Evolutionary conservation across 92 coral and sea anemone genomes (phyloP), one percentile per base, ranked within the genome.

Genomic region (Hydrozoanthus gracilis): DNA sequence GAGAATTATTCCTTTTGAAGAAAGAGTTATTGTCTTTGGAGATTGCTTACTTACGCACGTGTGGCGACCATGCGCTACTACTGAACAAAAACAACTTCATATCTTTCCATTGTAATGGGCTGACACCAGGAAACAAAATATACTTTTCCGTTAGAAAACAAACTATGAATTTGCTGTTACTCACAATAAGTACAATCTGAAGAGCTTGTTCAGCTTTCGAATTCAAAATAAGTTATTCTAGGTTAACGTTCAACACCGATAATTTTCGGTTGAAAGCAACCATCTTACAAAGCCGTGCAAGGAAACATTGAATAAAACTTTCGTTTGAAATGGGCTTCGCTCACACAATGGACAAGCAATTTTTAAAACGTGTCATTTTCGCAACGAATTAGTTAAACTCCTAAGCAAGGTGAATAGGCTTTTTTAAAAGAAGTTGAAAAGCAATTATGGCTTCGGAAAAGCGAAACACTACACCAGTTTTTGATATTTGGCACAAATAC

Each of bases 91-190:
- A 80, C 73, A 80, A 80, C 7, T 27, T 48, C 73, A 6, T 64
- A 69, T 65, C 61, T 46, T 65, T 65, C 85, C 17, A 7, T 80
- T 80, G 85, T 80, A 66, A 80, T 48, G 52, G 17, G 46, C 18
- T 66, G 85, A 64, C 85, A 65, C 47, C 48, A 66, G 15, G 66
- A 80, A 54, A 80, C 45, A 16, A 64, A 44, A 66, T 64, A 61
- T 47, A 47, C 73, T 79, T 8, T 62, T 80, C 85, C 85, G 74
- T 80, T 64, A 80, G 85, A 80, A 80, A 80, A 80, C 66, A 80
- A 80, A 80, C 73, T 65, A 80, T 80, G 60, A 68, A 48, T 65
- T 64, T 65, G 61, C 18, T 65, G 85, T 80, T 47, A 65, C 61
- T 66, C 74, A 17, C 7, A 66, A 80, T 10, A 47, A 15, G 73